Evolutionary conservation across 1,140 invertebrate genomes (phyloP), one percentile per base, ranked within the genome.

Genomic region (Hermetia illucens): DNA sequence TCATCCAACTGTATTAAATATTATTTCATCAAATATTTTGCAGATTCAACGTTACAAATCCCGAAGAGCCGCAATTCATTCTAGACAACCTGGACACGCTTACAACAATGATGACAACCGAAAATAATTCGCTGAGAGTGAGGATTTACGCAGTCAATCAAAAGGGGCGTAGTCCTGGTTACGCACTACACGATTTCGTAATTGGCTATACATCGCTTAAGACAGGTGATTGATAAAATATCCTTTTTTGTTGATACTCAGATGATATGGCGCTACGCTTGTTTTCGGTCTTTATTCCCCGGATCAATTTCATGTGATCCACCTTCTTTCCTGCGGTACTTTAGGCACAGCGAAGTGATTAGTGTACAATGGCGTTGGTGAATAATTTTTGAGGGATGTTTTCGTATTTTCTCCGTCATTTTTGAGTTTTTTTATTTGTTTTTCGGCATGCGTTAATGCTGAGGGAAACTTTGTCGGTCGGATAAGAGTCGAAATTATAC

Each of bases 141-240:
- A 49, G 58, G 21, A 56, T 60, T 34, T 60, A 58, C 40, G 57
- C 58, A 18, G 53, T 50, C 33, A 60, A 60, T 46, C 58, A 59
- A 36, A 60, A 60, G 40, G 58, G 58, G 31, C 54, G 58, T 31
- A 56, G 57, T 39, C 43, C 52, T 38, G 47, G 48, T 19, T 53
- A 56, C 46, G 43, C 52, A 17, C 34, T 60, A 20, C 45, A 48
- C 38, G 57, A 60, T 47, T 56, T 60, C 42, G 48, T 55, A 48
- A 56, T 60, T 55, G 56, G 55, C 43, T 55, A 51, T 44, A 54
- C 51, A 48, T 45, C 49, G 45, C 55, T 55, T 48, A 58, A 52
- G 48, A 49, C 53, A 55, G 56, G 56, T 59, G 47, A 53, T 51
- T 52, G 19, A 17, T 18, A 34, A 12, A 6, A n/a, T 13, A 5